Conservation (phyloP, 2,888 invertebrate species). For the Eupithecia abbreviata region DNA sequence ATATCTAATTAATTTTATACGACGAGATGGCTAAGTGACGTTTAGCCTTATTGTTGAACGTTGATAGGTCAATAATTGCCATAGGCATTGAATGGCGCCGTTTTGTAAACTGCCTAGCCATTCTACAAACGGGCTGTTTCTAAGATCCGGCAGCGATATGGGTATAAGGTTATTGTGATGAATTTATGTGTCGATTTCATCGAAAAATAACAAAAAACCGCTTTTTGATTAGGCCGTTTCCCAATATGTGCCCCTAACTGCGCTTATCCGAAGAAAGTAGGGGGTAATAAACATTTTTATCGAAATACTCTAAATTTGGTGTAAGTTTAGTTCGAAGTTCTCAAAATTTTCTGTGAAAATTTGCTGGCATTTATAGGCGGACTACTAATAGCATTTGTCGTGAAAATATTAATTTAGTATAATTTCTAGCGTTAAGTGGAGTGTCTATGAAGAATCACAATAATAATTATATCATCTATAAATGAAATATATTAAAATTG, state of each 20-base stretch:
- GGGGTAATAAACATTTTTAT: neutral
- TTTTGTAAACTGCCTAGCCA: neutral
- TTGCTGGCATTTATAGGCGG: slow-evolving; percentile 27
- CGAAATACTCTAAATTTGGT: neutral
- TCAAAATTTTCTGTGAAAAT: neutral
- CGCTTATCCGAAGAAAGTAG: neutral
- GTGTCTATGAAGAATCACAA: slow-evolving; percentile 55
- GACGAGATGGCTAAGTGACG: too few relatives aligned
- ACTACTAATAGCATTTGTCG: slow-evolving; percentile 24
- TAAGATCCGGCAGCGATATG: neutral
- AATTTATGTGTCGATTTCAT: neutral
- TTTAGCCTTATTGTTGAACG: neutral
- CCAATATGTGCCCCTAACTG: neutral
- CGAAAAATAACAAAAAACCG: neutral
- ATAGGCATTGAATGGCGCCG: neutral
- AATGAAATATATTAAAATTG: slow-evolving; percentile 62
- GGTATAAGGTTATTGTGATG: neutral
- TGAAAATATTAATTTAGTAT: slow-evolving; percentile 25
- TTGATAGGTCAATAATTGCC: neutral
- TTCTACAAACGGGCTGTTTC: neutral
- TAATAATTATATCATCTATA: slow-evolving; percentile 53
- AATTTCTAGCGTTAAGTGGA: slow-evolving; percentile 33
- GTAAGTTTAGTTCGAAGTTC: neutral
- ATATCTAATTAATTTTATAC: neutral
- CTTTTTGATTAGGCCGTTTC: neutral